A percentile compares a stretch with the other conserved stretches of the same genome.
phyloP scores from a whole-genome alignment of 2,797 vertebrate genomes.

The Pagetopsis macropterus region DNA sequence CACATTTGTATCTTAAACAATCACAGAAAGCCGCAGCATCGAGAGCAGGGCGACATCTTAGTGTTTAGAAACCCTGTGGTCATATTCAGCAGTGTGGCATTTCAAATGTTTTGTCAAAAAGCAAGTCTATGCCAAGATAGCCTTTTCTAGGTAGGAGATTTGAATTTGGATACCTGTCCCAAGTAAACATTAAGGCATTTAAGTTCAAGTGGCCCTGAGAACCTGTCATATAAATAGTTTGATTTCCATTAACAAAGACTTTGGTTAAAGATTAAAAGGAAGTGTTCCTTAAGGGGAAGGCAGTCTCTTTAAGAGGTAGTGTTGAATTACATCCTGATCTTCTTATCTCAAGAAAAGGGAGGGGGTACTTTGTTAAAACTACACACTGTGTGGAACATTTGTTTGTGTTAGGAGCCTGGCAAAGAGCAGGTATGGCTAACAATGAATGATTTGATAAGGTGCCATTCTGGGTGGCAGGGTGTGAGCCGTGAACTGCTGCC shows the following conservation, averaged over 20 bases:
- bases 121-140: not conserved
- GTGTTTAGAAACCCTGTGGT: slow-evolving; percentile 10
- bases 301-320: slow-evolving; percentile 63
- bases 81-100: slow-evolving; percentile 6
- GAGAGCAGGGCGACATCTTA: slow-evolving; percentile 16
- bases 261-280: slow-evolving; percentile 83
- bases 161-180: slow-evolving; percentile 28
- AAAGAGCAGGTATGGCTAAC: slow-evolving; percentile 41
- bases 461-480: slow-evolving; percentile 8
- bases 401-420: slow-evolving; percentile 43
- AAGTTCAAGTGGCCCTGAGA: slow-evolving; percentile 51
- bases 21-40: slow-evolving; percentile 53
- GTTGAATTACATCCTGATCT: slow-evolving; percentile 74
- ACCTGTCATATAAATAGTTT: slow-evolving; percentile 70
- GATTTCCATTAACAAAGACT: slow-evolving; percentile 73
- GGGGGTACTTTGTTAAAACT: slow-evolving; percentile 62
- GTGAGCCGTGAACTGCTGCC: slow-evolving; percentile 10
- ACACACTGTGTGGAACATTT: slow-evolving; percentile 59
- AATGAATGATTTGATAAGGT: slow-evolving; percentile 40
- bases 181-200: slow-evolving; percentile 33
- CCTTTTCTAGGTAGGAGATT: slow-evolving; percentile 22
- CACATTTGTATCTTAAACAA: slow-evolving; percentile 69
- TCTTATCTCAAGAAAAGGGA: slow-evolving; percentile 61
- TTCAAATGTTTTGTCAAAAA: slow-evolving; percentile 17
- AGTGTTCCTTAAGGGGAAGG: slow-evolving; percentile 63